These are phyloP conservation scores for Sorex maritimensis DNA, from an alignment of 2,797 vertebrate genomes.

Conservation along the genomic window DNA sequence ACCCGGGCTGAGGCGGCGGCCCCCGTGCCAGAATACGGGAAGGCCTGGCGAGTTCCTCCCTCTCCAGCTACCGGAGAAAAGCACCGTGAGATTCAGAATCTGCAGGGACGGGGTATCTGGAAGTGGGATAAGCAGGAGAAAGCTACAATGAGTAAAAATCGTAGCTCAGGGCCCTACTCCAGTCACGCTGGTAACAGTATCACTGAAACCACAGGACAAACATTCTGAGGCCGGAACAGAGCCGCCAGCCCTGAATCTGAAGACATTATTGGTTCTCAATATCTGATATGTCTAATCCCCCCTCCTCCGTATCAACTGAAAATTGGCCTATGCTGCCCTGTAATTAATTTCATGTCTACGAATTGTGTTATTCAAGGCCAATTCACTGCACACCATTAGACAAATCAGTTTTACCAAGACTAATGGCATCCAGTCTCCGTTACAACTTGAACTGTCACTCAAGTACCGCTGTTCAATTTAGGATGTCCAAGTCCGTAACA, in stretches of 20 bases:
- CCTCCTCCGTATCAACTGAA: constrained; percentile 42
- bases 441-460: background rate
- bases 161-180: background rate
- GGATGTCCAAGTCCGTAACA: constrained; percentile 23
- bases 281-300: background rate
- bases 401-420: constrained; percentile 21
- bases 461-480: background rate
- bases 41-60: background rate
- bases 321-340: background rate
- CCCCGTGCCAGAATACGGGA: too few relatives aligned
- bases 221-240: background rate
- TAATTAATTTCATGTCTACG: constrained; percentile 49
- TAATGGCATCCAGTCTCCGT: background rate
- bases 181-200: background rate
- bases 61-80: background rate
- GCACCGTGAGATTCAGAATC: background rate
- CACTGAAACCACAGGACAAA: background rate
- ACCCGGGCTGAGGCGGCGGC: background rate
- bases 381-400: constrained; percentile 31
- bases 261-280: constrained; percentile 1
- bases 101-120: background rate
- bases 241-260: background rate
- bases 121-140: background rate
- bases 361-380: constrained; percentile 52
- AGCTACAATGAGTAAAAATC: background rate